Evolutionary conservation across 2,113 vertebrate genomes (phyloP), one percentile per base, ranked within the genome.

Genomic region (Syngnathus floridae): DNA sequence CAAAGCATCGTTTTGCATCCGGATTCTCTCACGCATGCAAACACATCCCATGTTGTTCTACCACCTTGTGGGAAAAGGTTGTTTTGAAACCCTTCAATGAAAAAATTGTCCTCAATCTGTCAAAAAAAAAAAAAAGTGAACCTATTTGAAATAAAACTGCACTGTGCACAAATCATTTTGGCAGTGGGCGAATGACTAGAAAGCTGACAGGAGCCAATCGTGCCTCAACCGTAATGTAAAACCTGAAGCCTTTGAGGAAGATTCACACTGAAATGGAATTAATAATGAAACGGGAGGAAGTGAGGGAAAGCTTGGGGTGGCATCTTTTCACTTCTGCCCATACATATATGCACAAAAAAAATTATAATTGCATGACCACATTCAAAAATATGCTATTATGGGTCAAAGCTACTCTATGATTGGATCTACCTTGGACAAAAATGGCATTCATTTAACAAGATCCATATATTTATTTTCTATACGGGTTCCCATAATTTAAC

Each of bases 81-180:
- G 12, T 40, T 59, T 59, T 19, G 37, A 60, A 54, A 54, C 11
- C 21, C 4, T 22, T 22, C 10, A 22, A 54, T 22, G 26, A 54
- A 21, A 21, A 59, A 40, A 40, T n/a, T 37, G 57, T 38, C 57
- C 57, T 60, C 57, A 60, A 60, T 60, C 38, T 40, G 57, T 60
- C 57, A 60, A 40, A 60, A 22, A 60, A 40, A 60, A 40, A 21
- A 17, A 46, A 56, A 56, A 35, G 37, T 40, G 37, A 60, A 41
- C 37, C 13, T 22, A 37, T n/a, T 41, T 37, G 13, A 5, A 38
- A 60, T 60, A 60, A 60, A 40, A 60, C 8, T 40, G 37, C 3
- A 2, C 16, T n/a, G 36, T 59, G 35, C 57, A 59, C 57, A 38
- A 38, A 59, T 19, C 19, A n/a, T 40, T 37, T 58, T 59, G 19